Percentiles rank a stretch among this genome's conserved stretches.
Evolutionary conservation across 2,797 vertebrate genomes (phyloP).

Genomic region (Luscinia luscinia): DNA sequence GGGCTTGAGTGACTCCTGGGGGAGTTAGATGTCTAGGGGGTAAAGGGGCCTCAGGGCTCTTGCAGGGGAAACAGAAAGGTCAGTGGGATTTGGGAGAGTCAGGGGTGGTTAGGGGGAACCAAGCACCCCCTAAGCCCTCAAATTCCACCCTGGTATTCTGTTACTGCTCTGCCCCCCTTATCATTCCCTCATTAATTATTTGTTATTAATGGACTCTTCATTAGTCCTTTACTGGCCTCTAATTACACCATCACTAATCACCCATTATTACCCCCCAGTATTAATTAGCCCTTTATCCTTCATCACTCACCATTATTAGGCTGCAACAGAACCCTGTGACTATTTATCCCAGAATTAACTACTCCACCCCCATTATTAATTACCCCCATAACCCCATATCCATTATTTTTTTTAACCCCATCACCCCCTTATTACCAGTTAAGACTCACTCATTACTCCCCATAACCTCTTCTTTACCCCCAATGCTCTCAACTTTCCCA

Average conservation of each 20-base stretch:
- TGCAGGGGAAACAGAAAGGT: background rate
- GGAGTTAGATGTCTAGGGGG: background rate
- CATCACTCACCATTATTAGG: background rate
- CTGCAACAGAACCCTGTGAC: background rate
- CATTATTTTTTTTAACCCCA: background rate
- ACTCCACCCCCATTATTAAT: background rate
- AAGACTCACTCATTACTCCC: background rate
- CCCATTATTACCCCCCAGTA: background rate
- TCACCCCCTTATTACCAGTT: background rate
- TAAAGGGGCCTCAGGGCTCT: background rate
- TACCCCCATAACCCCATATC: background rate
- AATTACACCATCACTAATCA: background rate
- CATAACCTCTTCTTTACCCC: background rate
- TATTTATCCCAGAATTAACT: background rate
- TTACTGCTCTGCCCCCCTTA: background rate
- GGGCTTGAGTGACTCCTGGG: background rate
- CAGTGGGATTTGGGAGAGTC: background rate
- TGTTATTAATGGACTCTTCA: background rate
- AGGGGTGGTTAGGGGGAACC: background rate
- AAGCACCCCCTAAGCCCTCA: background rate
- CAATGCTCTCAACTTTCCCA: background rate
- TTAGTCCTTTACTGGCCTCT: background rate
- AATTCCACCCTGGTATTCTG: background rate
- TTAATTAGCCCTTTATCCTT: background rate
- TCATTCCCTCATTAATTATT: background rate